phyloP scores from a whole-genome alignment of 2,113 vertebrate species.

The Patagioenas fasciata region DNA sequence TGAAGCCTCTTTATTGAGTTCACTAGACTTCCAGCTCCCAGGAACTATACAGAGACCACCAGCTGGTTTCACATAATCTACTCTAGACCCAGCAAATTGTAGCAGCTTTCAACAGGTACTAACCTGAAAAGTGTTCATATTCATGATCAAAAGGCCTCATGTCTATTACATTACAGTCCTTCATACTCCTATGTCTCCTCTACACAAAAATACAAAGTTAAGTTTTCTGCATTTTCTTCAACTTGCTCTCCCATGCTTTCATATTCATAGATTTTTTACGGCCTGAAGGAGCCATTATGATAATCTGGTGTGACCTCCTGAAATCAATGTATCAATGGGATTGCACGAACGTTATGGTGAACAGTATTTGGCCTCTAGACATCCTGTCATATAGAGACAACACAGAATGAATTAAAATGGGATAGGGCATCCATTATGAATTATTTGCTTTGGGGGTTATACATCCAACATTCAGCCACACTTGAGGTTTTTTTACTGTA shows the following conservation, averaged over 20 bases:
- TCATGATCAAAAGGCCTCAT: not conserved
- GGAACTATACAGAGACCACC: not conserved
- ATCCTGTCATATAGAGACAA: conserved; percentile 25
- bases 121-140: not conserved
- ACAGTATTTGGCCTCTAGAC: conserved; percentile 48
- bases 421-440: conserved; percentile 27
- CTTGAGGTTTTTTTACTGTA: not conserved
- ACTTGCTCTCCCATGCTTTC: conserved; percentile 37
- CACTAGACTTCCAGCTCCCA: not conserved
- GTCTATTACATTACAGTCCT: not conserved
- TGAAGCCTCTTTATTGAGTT: not conserved
- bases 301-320: conserved; percentile 57
- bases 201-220: conserved; percentile 29
- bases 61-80: not conserved
- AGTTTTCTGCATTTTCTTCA: conserved; percentile 35
- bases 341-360: conserved; percentile 40
- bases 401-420: conserved; percentile 30
- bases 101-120: not conserved
- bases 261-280: conserved; percentile 58
- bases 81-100: not conserved
- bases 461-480: not conserved
- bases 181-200: not conserved
- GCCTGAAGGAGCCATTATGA: conserved; percentile 54
- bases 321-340: conserved; percentile 63
- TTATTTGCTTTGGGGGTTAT: conserved; percentile 34